Base-by-base conservation (phyloP, 2,888 invertebrate species). In the Drosophila macrospina region DNA sequence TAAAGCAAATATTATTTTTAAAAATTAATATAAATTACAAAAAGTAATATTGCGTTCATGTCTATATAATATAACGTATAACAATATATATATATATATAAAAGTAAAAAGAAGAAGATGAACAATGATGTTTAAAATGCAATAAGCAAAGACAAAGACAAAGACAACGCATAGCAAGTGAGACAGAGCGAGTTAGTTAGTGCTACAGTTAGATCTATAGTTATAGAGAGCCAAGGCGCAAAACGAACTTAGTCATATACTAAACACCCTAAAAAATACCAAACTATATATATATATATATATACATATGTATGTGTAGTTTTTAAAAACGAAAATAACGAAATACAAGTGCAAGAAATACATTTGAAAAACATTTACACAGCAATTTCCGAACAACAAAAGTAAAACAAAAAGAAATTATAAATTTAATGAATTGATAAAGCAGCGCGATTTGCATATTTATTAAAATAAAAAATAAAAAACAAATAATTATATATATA, bases 401-500 rank as follows among this genome's bases (percentile, higher is more conserved):
- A n/a, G 20, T 3, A 20, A 20, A 20, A 20, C 2, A 20, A 20
- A 4, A 48, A 59, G 30, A 44, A 15, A 62, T 32, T 41, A 37
- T 11, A 16, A 34, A 44, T 24, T 32, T 34, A 39, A 42, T 39
- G 64, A 78, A 79, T 73, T 74, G 74, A 78, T 11, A 73, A 66
- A 62, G 78, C 78, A 67, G 74, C 69, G 73, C 66, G 78, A 78
- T 80, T 78, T 78, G 80, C 78, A 80, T 64, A 72, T 24, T 61
- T 24, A 48, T 28, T 37, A 42, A 57, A 24, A 45, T n/a, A 48
- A 20, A 47, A 47, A 41, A 16, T 55, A 20, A 20, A 20, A 20
- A 20, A 20, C 20, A 20, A 20, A 20, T 20, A 20, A 20, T 20
- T 20, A 20, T 20, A 20, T 20, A 20, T 20, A 20, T 20, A 20